Conservation (phyloP, 2,888 invertebrate species). For the Phymatocera aterrima region DNA sequence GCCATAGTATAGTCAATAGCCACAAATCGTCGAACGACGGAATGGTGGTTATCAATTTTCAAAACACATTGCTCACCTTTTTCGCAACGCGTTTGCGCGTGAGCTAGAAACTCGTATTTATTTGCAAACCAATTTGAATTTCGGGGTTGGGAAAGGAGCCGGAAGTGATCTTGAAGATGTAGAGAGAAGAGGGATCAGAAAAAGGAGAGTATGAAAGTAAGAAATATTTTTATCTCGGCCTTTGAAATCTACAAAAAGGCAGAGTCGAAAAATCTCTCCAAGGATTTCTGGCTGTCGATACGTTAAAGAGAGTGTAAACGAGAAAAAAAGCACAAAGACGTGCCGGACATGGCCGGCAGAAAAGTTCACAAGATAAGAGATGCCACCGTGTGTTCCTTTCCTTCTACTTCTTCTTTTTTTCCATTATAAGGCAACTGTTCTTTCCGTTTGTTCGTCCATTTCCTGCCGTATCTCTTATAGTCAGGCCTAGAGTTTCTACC, state of each 20-base stretch:
- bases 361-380: background rate
- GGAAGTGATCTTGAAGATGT: slow-evolving; percentile 33
- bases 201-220: background rate
- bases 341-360: background rate
- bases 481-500: background rate
- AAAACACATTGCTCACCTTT: slow-evolving; percentile 27
- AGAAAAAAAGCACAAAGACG: background rate
- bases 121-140: slow-evolving; percentile 7
- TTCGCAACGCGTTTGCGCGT: background rate
- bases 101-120: slow-evolving; percentile 9
- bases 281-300: background rate
- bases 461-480: slow-evolving; percentile 21
- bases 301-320: background rate
- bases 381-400: background rate
- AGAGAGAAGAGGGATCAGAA: background rate
- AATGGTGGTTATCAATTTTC: slow-evolving; percentile 23
- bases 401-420: background rate
- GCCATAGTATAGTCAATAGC: slow-evolving; percentile 2
- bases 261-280: background rate
- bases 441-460: slow-evolving; percentile 11
- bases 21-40: slow-evolving; percentile 26
- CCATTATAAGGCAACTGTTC: background rate
- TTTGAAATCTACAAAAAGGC: background rate
- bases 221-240: background rate
- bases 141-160: slow-evolving; percentile 25